Evolutionary conservation across 2,888 invertebrate species (phyloP).

Genomic region (Acrobasis consociella): DNA sequence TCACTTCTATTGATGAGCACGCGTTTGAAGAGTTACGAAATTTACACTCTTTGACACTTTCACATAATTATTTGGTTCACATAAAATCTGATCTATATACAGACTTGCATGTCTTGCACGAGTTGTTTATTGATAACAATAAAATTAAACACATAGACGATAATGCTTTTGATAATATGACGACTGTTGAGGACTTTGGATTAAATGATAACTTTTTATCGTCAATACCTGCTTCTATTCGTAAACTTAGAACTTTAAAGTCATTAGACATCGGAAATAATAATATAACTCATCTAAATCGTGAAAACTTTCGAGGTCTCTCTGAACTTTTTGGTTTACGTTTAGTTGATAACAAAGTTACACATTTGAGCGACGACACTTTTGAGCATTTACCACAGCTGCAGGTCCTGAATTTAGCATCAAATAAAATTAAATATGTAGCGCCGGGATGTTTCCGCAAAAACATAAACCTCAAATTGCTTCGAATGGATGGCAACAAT

Average conservation of each 20-base stretch:
- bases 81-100: constrained; percentile 87
- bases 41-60: constrained; percentile 88
- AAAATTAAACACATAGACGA: constrained; percentile 86
- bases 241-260: constrained; percentile 86
- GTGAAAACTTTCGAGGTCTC: constrained; percentile 88
- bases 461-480: constrained; percentile 87
- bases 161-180: constrained; percentile 89
- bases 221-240: constrained; percentile 86
- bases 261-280: constrained; percentile 92
- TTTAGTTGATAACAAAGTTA: constrained; percentile 90
- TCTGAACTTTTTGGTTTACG: constrained; percentile 89
- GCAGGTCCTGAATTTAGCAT: constrained; percentile 90
- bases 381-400: constrained; percentile 89
- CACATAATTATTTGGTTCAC: constrained; percentile 86
- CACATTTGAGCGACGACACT: constrained; percentile 88
- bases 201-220: constrained; percentile 87
- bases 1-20: constrained; percentile 86
- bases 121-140: constrained; percentile 89
- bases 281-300: constrained; percentile 86
- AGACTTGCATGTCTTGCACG: constrained; percentile 88
- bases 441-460: constrained; percentile 88
- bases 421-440: constrained; percentile 88
- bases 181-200: constrained; percentile 88
- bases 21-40: constrained; percentile 89
- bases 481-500: constrained; percentile 90